Base-by-base conservation (phyloP, 2,888 invertebrate species). In the Erynnis tages region DNA sequence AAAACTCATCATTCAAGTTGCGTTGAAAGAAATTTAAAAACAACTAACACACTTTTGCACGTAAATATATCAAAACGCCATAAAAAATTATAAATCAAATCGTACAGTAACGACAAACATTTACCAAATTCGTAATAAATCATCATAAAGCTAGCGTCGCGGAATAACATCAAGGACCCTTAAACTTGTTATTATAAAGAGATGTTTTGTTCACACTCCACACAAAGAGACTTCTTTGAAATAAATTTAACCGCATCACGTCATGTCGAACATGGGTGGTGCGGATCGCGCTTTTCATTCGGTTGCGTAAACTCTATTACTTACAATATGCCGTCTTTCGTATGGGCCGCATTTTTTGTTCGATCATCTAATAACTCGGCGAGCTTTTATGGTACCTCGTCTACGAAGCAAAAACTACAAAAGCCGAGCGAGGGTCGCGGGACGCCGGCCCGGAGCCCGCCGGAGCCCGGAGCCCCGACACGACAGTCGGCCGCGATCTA, bases 391-490 rank as follows among this genome's bases (percentile, higher is more conserved):
- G 81, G 86, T 82, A 82, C 83, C 84, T 90, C 85, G 76, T 75
- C 81, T 78, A 79, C 77, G 76, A 80, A 81, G 84, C 87, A 88
- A 90, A 91, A 91, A 90, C 84, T 76, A 89, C 84, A 84, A 89
- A 90, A 88, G 86, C 82, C 82, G 62, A 61, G 67, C 71, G 85
- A 79, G 81, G 85, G 90, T 88, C 90, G 86, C 80, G 79, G 67
- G 50, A 80, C 75, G 73, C 76, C 76, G 77, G 62, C 60, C 54
- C 54, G n/a, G n/a, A n/a, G n/a, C n/a, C n/a, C n/a, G n/a, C n/a
- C 55, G 55, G 61, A 54, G 49, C 53, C 54, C 38, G 21, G 53
- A 54, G 54, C 62, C 16, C 17, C 17, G 29, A n/a, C 10, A 60
- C 47, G 69, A 55, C 76, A 88, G 88, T 86, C 83, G 76, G 73